phyloP scores from a whole-genome alignment of 2,113 vertebrate genomes.

The Urocolius indicus region DNA sequence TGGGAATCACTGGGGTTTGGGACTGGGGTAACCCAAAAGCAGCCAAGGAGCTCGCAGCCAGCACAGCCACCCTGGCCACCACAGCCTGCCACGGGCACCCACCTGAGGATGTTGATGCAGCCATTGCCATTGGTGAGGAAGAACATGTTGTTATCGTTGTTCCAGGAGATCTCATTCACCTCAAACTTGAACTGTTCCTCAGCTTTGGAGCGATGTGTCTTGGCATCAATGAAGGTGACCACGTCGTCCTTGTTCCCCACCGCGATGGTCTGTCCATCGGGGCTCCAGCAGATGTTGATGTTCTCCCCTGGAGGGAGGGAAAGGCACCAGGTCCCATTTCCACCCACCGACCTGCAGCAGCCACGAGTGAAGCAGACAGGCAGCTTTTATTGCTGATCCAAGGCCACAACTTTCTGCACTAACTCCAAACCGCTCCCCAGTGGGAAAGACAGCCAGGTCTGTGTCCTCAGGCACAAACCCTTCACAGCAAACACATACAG shows the following conservation, averaged over 20 bases:
- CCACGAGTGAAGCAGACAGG: not conserved
- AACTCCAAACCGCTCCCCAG: not conserved
- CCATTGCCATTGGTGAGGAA: conserved; percentile 97
- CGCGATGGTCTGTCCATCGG: conserved; percentile 96
- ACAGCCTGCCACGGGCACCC: not conserved
- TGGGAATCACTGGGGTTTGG: not conserved
- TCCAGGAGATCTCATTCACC: conserved; percentile 99
- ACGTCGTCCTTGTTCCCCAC: conserved; percentile 99
- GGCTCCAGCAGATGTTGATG: conserved; percentile 99
- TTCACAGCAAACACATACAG: not conserved
- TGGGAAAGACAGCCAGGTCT: not conserved
- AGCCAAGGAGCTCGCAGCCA: not conserved
- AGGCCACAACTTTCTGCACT: not conserved
- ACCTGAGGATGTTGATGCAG: conserved; percentile 98
- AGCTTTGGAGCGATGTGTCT: conserved; percentile 91
- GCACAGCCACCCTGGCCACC: not conserved
- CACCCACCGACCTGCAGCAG: not conserved
- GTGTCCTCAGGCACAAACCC: not conserved
- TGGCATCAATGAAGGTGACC: conserved; percentile 98
- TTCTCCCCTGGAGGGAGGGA: conserved; percentile 87
- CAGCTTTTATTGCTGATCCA: not conserved
- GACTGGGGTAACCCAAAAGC: not conserved
- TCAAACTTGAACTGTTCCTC: conserved; percentile 99
- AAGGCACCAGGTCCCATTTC: not conserved
- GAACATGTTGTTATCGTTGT: conserved; percentile 98